These are phyloP conservation scores for Dromococcyx pavoninus DNA, from an alignment of 2,797 vertebrate genomes.

Conservation along the genomic window DNA sequence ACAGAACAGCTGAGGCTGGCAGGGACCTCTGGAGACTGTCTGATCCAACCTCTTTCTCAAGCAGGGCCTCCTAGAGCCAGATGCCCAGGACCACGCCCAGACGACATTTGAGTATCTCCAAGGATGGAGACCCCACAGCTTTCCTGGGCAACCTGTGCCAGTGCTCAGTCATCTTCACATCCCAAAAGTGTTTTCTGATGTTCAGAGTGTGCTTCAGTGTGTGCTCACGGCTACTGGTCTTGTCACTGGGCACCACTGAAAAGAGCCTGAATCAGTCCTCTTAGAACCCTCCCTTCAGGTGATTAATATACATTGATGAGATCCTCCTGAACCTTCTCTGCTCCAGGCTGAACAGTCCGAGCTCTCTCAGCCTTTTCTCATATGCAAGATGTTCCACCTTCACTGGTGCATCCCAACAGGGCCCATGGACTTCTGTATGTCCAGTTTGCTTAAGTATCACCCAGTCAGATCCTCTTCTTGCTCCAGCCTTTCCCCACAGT, in stretches of 20 bases:
- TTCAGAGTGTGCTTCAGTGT: too few species aligned
- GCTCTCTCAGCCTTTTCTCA: neutral
- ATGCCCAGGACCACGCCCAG: neutral
- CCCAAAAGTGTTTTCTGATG: neutral
- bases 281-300: neutral
- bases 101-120: neutral
- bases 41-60: neutral
- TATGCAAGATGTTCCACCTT: neutral
- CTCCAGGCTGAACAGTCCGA: neutral
- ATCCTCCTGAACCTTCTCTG: neutral
- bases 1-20: neutral
- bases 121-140: neutral
- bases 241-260: neutral
- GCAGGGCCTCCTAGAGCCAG: neutral
- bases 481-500: neutral
- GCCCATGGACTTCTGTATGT: fast-evolving
- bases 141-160: neutral
- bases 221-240: neutral
- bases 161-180: too few species aligned
- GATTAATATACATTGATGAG: too few species aligned
- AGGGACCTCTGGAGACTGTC: neutral
- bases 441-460: neutral
- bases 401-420: neutral
- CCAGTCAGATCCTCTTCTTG: too few species aligned
- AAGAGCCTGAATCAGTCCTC: neutral